Conservation (phyloP, 1,140 invertebrate genomes). For the Notospermus geniculatus region DNA sequence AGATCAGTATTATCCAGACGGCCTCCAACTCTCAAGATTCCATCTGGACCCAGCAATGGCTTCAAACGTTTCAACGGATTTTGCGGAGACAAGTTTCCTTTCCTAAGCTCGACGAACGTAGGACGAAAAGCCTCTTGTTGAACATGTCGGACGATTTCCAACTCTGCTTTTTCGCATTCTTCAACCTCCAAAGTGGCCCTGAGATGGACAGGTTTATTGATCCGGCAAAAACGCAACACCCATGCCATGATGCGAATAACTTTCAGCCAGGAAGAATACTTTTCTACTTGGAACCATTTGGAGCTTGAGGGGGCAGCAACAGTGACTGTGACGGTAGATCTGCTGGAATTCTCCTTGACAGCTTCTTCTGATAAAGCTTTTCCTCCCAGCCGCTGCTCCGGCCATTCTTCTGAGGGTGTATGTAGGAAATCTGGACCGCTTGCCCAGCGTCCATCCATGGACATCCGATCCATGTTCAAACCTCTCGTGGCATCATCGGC, state of each 20-base stretch:
- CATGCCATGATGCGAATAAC: constrained; percentile 13
- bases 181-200: background rate
- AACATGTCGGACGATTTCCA: constrained; percentile 7
- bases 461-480: background rate
- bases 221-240: constrained; percentile 13
- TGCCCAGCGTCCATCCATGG: background rate
- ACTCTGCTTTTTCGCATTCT: constrained; percentile 20
- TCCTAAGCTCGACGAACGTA: constrained; percentile 3
- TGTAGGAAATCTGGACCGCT: background rate
- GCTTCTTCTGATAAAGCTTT: background rate
- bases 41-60: constrained; percentile 15
- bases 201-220: no score
- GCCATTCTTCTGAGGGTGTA: background rate
- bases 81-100: background rate
- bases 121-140: constrained; percentile 11
- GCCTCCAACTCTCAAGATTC: constrained; percentile 13
- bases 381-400: background rate
- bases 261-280: constrained; percentile 11
- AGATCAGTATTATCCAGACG: constrained; percentile 11
- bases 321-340: background rate
- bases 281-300: background rate
- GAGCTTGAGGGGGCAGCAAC: no score
- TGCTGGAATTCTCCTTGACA: background rate
- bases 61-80: constrained; percentile 12
- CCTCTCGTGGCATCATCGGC: constrained; percentile 4